Base-by-base conservation (phyloP, 2,113 vertebrate species). In the Limanda limanda region DNA sequence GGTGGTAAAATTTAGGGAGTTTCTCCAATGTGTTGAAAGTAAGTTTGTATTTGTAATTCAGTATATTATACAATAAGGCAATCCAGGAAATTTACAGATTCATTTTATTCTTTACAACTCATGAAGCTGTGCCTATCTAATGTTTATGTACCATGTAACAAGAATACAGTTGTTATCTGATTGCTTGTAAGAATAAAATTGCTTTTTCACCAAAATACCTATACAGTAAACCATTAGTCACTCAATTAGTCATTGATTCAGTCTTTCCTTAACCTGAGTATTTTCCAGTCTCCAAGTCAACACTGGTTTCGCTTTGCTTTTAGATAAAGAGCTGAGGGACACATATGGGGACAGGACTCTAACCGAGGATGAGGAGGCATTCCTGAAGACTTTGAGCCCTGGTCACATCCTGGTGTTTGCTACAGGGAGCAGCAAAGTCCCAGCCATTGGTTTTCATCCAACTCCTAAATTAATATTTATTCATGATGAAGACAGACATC, bases 1-100 rank as follows among this genome's bases (percentile, higher is more conserved):
- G 20, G 51, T 54, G 51, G 51, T 54, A 21, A 54, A 21, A 21
- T 54, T 21, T 21, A 54, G 51, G n/a, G 51, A 54, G 51, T 54
- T 54, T 54, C 51, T 54, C n/a, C 51, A 54, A n/a, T 54, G 51
- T 54, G 51, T 54, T 51, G 47, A 51, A 51, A 51, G 47, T 51
- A 51, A 51, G 47, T 51, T 18, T 51, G 47, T 51, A 51, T 51
- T 51, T 51, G 47, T 51, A 51, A 51, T 51, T 51, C 14, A 51
- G 47, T 51, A 51, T 51, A 51, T 51, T 51, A 51, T 51, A 51
- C 47, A 51, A 51, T 18, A 51, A 51, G 47, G 47, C 47, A 51
- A 18, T 51, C 47, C 47, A 51, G 47, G 47, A 51, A 51, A 51
- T 51, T 15, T 51, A 21, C 51, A 54, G 17, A 9, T n/a, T 54